phyloP scores from a whole-genome alignment of 2,797 vertebrate genomes.

The Enteromius thamalakanensis region DNA sequence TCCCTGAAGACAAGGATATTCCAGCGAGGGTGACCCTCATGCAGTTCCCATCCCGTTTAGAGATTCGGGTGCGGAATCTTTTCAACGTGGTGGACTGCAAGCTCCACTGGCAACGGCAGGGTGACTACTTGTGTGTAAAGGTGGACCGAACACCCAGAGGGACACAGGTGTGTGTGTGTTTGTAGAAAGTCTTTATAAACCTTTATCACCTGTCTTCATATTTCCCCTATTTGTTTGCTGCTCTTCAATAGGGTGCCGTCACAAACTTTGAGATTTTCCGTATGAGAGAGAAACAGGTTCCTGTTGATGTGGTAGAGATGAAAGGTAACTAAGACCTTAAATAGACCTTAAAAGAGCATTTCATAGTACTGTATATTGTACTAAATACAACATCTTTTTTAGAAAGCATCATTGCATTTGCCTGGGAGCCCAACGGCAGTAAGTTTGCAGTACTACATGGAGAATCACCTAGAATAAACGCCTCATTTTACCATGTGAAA shows the following conservation, averaged over 20 bases:
- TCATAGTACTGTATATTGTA: slow-evolving; percentile 31
- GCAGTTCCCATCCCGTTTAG: slow-evolving; percentile 92
- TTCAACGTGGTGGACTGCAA: slow-evolving; percentile 98
- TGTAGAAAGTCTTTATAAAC: not conserved
- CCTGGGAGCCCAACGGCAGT: slow-evolving; percentile 97
- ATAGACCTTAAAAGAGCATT: not conserved
- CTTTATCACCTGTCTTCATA: not conserved
- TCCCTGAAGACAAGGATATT: slow-evolving; percentile 98
- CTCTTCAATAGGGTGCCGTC: slow-evolving; percentile 85
- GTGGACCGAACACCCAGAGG: slow-evolving; percentile 96
- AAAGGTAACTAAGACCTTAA: slow-evolving; percentile 79
- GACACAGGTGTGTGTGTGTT: slow-evolving; percentile 82
- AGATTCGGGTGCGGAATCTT: slow-evolving; percentile 94
- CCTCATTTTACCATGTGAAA: slow-evolving; percentile 96
- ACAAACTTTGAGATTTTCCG: slow-evolving; percentile 99
- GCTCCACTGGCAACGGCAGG: slow-evolving; percentile 96
- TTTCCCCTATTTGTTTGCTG: not conserved
- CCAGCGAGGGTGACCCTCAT: slow-evolving; percentile 96
- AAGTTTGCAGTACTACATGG: slow-evolving; percentile 97
- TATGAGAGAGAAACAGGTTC: slow-evolving; percentile 98
- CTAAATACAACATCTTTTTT: slow-evolving; percentile 11
- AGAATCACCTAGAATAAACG: slow-evolving; percentile 90
- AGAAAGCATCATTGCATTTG: slow-evolving; percentile 97
- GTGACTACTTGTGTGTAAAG: slow-evolving; percentile 97
- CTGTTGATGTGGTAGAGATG: slow-evolving; percentile 97